Base-by-base conservation (phyloP, 2,797 vertebrate species). In the Ficedula albicollis region DNA sequence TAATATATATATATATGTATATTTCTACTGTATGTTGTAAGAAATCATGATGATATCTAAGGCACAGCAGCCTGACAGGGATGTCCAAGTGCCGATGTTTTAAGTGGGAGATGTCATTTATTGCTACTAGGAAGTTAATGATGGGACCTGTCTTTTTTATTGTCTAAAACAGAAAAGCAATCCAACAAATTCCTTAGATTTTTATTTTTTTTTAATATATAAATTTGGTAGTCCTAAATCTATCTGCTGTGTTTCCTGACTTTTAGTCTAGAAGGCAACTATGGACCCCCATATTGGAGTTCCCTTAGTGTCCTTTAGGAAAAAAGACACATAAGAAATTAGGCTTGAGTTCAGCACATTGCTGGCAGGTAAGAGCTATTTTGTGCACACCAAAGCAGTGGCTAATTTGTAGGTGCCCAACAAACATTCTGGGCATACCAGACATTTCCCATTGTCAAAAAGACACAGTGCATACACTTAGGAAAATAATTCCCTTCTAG, bases 381-480 rank as follows among this genome's bases (percentile, higher is more conserved):
- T 54, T 58, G n/a, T 25, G 21, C 27, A 46, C 19, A 32, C 41
- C 48, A 59, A 77, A 69, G 18, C 11, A 66, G 34, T 10, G 15
- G 26, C 17, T 75, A 44, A 41, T 32, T 63, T 78, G 2, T n/a
- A 46, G 44, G 38, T 5, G 22, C 20, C 21, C 41, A 68, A 67
- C 14, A 54, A 8, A 36, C 8, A 46, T 63, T 67, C 34, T 55
- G 54, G 23, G 11, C 32, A 72, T 4, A 1, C 29, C 21, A 78
- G 36, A 63, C 19, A 32, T 14, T 54, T 58, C 32, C 23, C 5
- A 5, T 32, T 27, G 43, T 67, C 41, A 72, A 26, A 89, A 43
- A 56, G 20, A 34, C 16, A 63, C 0, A 0, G 43, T 25, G 32
- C 15, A 46, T 12, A n/a, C 12, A 27, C 19, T 73, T 3, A 2